A percentile compares a stretch with the other conserved stretches of the same genome.
Conservation (phyloP, 2,113 vertebrate species). For the Nibea albiflora region DNA sequence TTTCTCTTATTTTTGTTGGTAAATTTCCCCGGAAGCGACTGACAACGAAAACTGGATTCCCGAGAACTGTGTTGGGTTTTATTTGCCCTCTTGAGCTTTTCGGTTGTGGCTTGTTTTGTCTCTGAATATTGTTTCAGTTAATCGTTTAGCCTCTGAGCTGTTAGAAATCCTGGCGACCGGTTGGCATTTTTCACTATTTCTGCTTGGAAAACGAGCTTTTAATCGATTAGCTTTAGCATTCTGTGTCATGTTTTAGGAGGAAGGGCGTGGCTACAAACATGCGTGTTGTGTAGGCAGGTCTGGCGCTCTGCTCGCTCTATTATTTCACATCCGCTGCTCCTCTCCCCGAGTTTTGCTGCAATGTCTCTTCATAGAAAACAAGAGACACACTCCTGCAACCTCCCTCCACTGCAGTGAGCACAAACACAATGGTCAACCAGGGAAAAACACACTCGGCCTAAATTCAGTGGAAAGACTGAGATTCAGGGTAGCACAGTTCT, state of each 20-base stretch:
- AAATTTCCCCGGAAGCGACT: neutral
- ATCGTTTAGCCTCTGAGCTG: neutral
- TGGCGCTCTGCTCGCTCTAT: constrained; percentile 30
- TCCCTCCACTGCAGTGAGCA: constrained; percentile 54
- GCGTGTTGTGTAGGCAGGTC: constrained; percentile 14
- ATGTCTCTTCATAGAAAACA: constrained; percentile 48
- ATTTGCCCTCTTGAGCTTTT: neutral
- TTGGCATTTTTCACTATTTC: neutral
- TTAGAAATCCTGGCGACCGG: neutral
- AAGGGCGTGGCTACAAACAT: constrained; percentile 7
- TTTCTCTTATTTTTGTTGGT: neutral
- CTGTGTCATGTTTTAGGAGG: neutral
- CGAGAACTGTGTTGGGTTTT: neutral
- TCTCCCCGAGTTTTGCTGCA: constrained; percentile 49
- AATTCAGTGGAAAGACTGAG: constrained; percentile 2
- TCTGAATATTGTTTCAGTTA: neutral
- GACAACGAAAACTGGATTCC: neutral
- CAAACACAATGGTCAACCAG: constrained; percentile 43
- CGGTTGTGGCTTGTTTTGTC: neutral
- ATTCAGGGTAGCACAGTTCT: neutral
- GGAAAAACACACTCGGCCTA: constrained; percentile 35
- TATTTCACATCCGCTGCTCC: constrained; percentile 38
- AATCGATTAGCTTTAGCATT: neutral
- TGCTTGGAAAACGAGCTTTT: neutral
- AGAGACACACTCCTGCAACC: constrained; percentile 31